phyloP scores from a whole-genome alignment of 2,113 vertebrate species.

The Hystrix cristata region DNA sequence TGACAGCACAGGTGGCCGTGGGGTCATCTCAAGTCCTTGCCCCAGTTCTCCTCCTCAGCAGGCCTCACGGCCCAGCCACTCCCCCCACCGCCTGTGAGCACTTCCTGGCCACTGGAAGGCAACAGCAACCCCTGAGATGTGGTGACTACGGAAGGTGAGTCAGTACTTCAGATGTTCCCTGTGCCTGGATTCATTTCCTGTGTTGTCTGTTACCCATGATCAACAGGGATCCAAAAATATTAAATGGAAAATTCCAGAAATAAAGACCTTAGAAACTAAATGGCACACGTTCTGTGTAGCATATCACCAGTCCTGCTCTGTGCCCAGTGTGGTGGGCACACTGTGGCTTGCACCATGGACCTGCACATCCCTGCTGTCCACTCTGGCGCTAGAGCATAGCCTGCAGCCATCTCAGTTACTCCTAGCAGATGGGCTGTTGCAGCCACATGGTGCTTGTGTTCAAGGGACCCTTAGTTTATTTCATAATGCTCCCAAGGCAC shows the following conservation, averaged over 20 bases:
- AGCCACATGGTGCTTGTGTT: neutral
- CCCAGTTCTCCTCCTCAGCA: neutral
- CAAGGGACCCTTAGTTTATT: neutral
- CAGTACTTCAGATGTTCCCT: neutral
- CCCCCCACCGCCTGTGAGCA: neutral
- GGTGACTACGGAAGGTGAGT: neutral
- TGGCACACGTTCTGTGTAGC: neutral
- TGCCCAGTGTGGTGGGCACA: neutral
- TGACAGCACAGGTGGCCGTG: fast-evolving
- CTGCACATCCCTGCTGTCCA: neutral
- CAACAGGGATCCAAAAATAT: neutral
- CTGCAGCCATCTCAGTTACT: neutral
- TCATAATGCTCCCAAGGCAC: neutral
- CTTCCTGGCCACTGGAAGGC: neutral
- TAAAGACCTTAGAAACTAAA: neutral
- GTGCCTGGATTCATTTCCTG: neutral
- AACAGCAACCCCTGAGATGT: neutral
- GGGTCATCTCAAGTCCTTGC: neutral
- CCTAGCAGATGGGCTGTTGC: neutral
- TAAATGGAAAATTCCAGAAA: neutral
- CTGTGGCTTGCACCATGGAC: neutral
- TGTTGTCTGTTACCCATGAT: neutral
- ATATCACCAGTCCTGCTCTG: neutral
- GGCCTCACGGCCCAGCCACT: neutral
- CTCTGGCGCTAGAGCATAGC: neutral